Evolutionary conservation across 1,140 invertebrate genomes (phyloP).

Genomic region (Hestina assimilis): DNA sequence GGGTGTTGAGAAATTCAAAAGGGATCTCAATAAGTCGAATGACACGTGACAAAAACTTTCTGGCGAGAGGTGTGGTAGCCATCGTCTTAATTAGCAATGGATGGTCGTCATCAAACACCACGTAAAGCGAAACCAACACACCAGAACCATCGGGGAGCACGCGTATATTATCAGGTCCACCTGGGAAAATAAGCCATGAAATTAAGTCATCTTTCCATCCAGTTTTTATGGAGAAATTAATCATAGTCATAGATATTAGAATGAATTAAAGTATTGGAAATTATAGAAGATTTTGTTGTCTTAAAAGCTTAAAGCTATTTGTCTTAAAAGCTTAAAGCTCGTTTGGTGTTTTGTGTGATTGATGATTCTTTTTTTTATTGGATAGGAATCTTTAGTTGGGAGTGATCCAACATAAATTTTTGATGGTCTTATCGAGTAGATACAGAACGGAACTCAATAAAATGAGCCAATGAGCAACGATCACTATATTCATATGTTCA

Average conservation of each 20-base stretch:
- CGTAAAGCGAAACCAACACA: constrained; percentile 82
- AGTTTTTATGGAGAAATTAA: background rate
- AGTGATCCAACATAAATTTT: too few relatives aligned
- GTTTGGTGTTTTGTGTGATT: too few relatives aligned
- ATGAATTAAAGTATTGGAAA: too few relatives aligned
- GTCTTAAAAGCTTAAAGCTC: too few relatives aligned
- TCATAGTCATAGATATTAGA: too few relatives aligned
- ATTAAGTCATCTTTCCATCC: background rate
- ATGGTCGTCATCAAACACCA: constrained; percentile 73
- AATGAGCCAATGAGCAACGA: too few relatives aligned
- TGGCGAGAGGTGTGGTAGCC: constrained; percentile 78
- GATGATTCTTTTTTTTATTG: too few relatives aligned
- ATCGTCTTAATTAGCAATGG: constrained; percentile 75
- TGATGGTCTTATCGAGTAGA: too few relatives aligned
- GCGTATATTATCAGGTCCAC: constrained; percentile 87
- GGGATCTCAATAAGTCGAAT: constrained; percentile 78
- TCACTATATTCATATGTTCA: too few relatives aligned
- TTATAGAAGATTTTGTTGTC: too few relatives aligned
- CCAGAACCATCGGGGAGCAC: constrained; percentile 82
- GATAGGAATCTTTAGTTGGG: too few relatives aligned
- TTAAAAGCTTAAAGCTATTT: background rate
- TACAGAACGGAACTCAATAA: too few relatives aligned
- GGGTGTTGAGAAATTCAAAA: constrained; percentile 78
- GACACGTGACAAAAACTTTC: constrained; percentile 81
- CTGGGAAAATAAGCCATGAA: constrained; percentile 36